These are phyloP conservation scores for Rotaria socialis DNA, from an alignment of 2,888 invertebrate genomes.

Conservation along the genomic window DNA sequence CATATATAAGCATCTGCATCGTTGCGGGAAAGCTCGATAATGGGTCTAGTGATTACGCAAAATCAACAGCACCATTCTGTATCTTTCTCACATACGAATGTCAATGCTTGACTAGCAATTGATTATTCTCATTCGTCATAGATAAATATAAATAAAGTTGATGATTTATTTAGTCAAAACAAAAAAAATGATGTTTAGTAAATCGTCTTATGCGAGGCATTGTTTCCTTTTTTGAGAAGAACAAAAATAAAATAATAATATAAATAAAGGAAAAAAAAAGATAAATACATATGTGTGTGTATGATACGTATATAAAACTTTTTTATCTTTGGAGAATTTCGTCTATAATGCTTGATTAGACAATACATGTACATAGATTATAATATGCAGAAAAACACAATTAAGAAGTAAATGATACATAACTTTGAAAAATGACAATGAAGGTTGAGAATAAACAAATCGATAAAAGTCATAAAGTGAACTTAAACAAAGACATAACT, in stretches of 20 bases:
- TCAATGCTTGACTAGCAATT: background rate
- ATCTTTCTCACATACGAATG: background rate
- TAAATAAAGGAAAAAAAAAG: background rate
- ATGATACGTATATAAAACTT: background rate
- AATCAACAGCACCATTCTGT: background rate
- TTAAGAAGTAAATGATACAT: background rate
- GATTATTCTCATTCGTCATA: background rate
- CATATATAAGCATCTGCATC: background rate
- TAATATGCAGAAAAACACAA: background rate
- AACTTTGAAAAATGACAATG: background rate
- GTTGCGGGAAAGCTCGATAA: background rate
- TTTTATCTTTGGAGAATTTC: background rate
- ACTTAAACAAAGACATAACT: background rate
- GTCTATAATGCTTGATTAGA: background rate
- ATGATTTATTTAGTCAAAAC: background rate
- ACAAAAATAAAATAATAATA: background rate
- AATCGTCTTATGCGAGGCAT: background rate
- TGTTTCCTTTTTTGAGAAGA: no score
- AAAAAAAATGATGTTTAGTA: background rate
- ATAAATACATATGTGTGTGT: background rate
- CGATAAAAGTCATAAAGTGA: background rate
- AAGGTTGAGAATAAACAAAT: background rate
- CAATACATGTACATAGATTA: background rate
- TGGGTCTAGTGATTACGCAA: conserved; percentile 12
- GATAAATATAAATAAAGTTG: background rate